Percentiles rank a stretch among this genome's conserved stretches.
Evolutionary conservation across 2,888 invertebrate genomes (phyloP).

Genomic region (Morinoia aosen): DNA sequence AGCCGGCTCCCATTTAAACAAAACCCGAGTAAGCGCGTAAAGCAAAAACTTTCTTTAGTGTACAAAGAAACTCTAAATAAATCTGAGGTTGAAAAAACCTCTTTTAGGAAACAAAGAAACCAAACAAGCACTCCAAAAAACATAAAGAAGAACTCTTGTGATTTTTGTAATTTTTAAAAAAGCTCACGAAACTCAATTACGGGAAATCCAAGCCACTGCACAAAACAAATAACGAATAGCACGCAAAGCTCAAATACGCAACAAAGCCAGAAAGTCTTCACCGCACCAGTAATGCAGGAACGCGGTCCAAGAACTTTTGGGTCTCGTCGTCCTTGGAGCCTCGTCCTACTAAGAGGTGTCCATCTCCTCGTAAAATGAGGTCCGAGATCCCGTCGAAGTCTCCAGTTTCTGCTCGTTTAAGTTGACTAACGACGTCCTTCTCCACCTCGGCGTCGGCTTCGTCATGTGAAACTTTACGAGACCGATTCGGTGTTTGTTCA

Average conservation of each 20-base stretch:
- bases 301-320: conserved; percentile 87
- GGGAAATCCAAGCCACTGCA: background rate
- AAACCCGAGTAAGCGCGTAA: too few species aligned
- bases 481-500: conserved; percentile 63
- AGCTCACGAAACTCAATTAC: background rate
- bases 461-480: background rate
- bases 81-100: too few species aligned
- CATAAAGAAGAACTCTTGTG: background rate
- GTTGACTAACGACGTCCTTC: conserved; percentile 52
- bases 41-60: too few species aligned
- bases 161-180: background rate
- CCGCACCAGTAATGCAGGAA: conserved; percentile 89
- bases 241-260: background rate
- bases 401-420: conserved; percentile 60
- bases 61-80: too few species aligned
- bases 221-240: background rate
- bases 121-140: background rate
- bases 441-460: conserved; percentile 47
- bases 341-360: conserved; percentile 82
- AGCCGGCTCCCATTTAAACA: too few species aligned
- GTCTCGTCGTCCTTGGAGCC: conserved; percentile 87
- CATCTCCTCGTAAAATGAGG: conserved; percentile 60
- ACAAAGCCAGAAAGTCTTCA: background rate
- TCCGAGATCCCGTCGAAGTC: conserved; percentile 58
- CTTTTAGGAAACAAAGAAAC: too few species aligned